Evolutionary conservation across 2,113 vertebrate species (phyloP), one percentile per base, ranked within the genome.

Genomic region (Cisticola juncidis): DNA sequence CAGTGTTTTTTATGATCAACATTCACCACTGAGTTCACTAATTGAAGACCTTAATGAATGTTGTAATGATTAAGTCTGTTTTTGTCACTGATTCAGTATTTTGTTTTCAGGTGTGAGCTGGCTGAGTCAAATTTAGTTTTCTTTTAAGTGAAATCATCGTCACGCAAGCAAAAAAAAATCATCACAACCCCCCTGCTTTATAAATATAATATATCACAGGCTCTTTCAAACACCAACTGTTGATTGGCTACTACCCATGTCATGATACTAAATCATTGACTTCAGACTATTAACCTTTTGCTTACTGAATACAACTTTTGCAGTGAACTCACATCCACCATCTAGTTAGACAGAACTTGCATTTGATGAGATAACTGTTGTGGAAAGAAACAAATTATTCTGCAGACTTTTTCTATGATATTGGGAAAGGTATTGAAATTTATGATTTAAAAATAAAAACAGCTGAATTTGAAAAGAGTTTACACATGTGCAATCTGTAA

Each of bases 391-490:
- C 0, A 14, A 84, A 81, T 71, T 36, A 23, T 38, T n/a, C 11
- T 31, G 36, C 35, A 88, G 91, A 12, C n/a, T 42, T 79, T 53
- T 92, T 77, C 61, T 70, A 62, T 54, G 68, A 48, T 19, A 26
- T 54, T 78, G 71, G 57, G 40, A 84, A 90, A 93, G 45, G 60
- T 60, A 71, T 45, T 90, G 68, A 66, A 40, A 93, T 92, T 86
- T 90, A 78, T 86, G 35, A 85, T 93, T 87, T 85, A 86, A 29
- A 69, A 93, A 95, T 79, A 95, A 94, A 81, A 92, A 1, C 40
- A 71, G 40, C 44, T 85, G 66, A 62, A 58, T 93, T 94, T 96
- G 72, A 74, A 93, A 96, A 84, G 60, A 26, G 53, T 78, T 94
- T 94, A 42, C 72, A 86, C 42, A 35, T 69, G 29, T 91, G 53